These are phyloP conservation scores for Malacoctenus gilli DNA, from an alignment of 2,797 vertebrate genomes.

Conservation along the genomic window DNA sequence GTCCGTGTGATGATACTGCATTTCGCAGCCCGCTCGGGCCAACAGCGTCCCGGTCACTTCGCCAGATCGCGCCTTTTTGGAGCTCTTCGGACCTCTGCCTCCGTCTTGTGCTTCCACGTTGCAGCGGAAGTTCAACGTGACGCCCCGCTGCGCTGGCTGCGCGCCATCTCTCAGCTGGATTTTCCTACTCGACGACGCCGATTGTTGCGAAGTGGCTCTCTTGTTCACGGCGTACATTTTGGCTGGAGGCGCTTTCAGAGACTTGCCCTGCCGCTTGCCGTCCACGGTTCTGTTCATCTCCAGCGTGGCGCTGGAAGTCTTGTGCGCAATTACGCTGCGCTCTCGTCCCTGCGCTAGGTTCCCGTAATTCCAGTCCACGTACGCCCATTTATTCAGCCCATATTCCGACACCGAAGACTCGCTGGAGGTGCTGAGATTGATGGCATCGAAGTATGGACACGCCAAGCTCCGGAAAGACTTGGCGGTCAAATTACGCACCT, in stretches of 20 bases:
- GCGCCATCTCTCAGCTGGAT: slow-evolving; percentile 64
- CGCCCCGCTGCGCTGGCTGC: slow-evolving; percentile 72
- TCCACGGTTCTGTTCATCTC: slow-evolving; percentile 71
- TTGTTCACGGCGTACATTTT: slow-evolving; percentile 73
- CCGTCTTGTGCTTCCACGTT: slow-evolving; percentile 77
- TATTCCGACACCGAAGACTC: slow-evolving; percentile 92
- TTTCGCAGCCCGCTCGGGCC: slow-evolving; percentile 67
- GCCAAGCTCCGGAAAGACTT: slow-evolving; percentile 95
- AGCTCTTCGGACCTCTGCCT: slow-evolving; percentile 64
- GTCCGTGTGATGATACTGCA: slow-evolving; percentile 58
- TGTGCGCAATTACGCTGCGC: slow-evolving; percentile 76
- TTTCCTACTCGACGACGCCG: slow-evolving; percentile 62
- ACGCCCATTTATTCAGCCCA: slow-evolving; percentile 90
- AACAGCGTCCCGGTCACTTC: slow-evolving; percentile 72
- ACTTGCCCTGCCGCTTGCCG: slow-evolving; percentile 44
- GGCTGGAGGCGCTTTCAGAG: slow-evolving; percentile 70
- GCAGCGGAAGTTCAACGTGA: slow-evolving; percentile 84
- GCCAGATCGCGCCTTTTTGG: slow-evolving; percentile 67
- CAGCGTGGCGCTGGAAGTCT: slow-evolving; percentile 71
- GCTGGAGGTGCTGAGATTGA: slow-evolving; percentile 90
- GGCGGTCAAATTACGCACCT: slow-evolving; percentile 95
- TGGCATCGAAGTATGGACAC: slow-evolving; percentile 93
- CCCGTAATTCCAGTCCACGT: slow-evolving; percentile 90
- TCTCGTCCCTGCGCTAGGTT: slow-evolving; percentile 81
- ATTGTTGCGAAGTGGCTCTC: slow-evolving; percentile 50